Evolutionary conservation across 2,797 vertebrate genomes (phyloP).

Genomic region (Danio choprae): DNA sequence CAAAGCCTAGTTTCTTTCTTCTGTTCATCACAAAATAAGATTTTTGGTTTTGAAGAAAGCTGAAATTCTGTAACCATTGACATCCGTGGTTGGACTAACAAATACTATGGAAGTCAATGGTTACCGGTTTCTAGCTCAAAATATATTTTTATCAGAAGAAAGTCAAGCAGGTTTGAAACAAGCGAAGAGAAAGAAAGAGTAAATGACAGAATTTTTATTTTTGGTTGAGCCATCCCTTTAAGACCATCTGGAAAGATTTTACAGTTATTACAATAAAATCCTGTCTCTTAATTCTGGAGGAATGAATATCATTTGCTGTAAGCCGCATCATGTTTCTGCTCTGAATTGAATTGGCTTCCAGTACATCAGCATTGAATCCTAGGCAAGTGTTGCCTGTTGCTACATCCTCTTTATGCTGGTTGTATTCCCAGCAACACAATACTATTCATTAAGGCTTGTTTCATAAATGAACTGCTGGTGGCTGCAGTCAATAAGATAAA

Average conservation of each 20-base stretch:
- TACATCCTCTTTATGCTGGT: neutral
- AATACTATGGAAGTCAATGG: no score
- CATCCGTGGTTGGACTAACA: no score
- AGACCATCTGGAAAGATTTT: conserved; percentile 23
- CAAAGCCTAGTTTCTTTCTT: no score
- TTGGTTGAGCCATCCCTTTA: neutral
- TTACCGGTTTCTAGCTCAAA: no score
- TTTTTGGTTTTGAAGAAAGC: no score
- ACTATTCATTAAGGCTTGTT: neutral
- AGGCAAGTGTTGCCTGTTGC: neutral
- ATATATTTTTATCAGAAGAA: no score
- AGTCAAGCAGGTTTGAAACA: no score
- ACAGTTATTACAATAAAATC: conserved; percentile 17
- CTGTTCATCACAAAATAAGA: no score
- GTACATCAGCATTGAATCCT: neutral
- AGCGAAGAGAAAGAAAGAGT: no score
- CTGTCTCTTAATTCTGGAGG: conserved; percentile 1
- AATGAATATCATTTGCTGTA: conserved; percentile 27
- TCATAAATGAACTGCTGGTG: neutral
- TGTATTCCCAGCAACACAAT: neutral
- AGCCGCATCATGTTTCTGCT: neutral
- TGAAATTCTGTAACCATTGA: no score
- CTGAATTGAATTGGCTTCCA: neutral
- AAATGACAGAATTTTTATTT: neutral
- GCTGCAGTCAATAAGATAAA: conserved; percentile 4